Base-by-base conservation (phyloP, 2,797 vertebrate species). In the Mormyrops attenuatus region DNA sequence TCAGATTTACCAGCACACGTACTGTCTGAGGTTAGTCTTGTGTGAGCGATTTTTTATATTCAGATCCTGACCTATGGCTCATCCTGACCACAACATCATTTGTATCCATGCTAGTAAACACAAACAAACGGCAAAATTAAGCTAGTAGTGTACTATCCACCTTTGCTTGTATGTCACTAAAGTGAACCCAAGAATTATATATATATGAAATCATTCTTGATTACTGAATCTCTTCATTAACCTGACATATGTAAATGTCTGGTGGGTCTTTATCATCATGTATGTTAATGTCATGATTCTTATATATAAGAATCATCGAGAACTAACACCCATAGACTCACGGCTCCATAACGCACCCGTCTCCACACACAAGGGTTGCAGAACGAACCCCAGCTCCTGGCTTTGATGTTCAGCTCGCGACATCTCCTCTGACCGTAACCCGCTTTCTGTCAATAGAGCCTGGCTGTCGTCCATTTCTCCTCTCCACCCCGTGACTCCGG, bases 341-440 rank as follows among this genome's bases (percentile, higher is more conserved):
- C 53, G 53, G 66, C 20, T 20, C 69, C 20, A 49, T 38, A 57
- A 89, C 44, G 57, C 69, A 50, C 63, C 17, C 4, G 30, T 88
- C 88, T 52, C 17, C 47, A 80, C 11, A 20, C 44, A 73, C 17
- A 8, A 52, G 26, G 69, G 80, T n/a, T 44, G 17, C 20, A 53
- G 47, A 66, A 5, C 20, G 4, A 17, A 84, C 7, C 47, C 55
- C 69, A 34, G 73, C 38, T 80, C 26, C 50, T 7, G 17, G 41
- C 87, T 88, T 60, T 88, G 52, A 88, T 22, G 69, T 30, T 41
- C 53, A 84, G 47, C 60, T 88, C 69, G 53, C 41, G 77, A 15
- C 50, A 22, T 38, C 49, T 80, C 22, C 66, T 30, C 44, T 0
- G 26, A 57, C 50, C 22, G 26, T 55, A 85, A 34, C 80, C 44